Percentiles rank a stretch among this genome's conserved stretches.
Evolutionary conservation across 2,888 invertebrate species (phyloP).

Genomic region (Ennomos quercinarius): DNA sequence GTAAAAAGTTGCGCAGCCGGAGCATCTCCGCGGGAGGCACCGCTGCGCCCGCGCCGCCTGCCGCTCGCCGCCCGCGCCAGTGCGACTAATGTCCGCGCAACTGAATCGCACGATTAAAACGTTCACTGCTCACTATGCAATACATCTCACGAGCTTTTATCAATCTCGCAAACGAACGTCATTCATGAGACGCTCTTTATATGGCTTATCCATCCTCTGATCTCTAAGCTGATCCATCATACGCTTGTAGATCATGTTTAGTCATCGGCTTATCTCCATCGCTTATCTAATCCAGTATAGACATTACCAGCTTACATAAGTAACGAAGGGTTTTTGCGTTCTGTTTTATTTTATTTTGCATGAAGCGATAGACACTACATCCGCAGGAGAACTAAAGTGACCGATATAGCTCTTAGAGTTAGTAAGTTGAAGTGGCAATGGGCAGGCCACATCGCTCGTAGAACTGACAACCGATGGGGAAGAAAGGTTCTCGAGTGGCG

Average conservation of each 20-base stretch:
- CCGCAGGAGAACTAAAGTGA: too few species aligned
- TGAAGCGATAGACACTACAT: slow-evolving; percentile 26
- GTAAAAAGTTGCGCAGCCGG: slow-evolving; percentile 77
- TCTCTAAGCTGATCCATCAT: slow-evolving; percentile 37
- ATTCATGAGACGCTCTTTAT: slow-evolving; percentile 50
- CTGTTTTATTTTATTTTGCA: slow-evolving; percentile 35
- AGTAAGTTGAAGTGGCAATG: too few species aligned
- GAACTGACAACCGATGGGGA: too few species aligned
- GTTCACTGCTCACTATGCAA: slow-evolving; percentile 52
- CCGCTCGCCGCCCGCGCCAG: slow-evolving; percentile 45
- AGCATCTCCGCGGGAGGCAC: slow-evolving; percentile 75
- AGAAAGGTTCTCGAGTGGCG: too few species aligned
- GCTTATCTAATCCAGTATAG: slow-evolving; percentile 33
- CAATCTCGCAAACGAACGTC: slow-evolving; percentile 52
- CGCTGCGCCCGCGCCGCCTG: slow-evolving; percentile 50
- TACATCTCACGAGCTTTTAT: slow-evolving; percentile 50
- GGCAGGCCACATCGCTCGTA: too few species aligned
- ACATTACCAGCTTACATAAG: slow-evolving; percentile 23
- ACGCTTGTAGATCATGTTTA: slow-evolving; percentile 38
- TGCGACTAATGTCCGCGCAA: slow-evolving; percentile 51
- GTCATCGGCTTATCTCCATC: slow-evolving; percentile 34
- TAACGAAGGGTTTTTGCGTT: slow-evolving; percentile 26
- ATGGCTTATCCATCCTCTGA: slow-evolving; percentile 38
- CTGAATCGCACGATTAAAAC: slow-evolving; percentile 67
- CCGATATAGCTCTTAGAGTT: too few species aligned